These are phyloP conservation scores for Brevimyrus niger DNA, from an alignment of 2,113 vertebrate genomes.

Conservation along the genomic window DNA sequence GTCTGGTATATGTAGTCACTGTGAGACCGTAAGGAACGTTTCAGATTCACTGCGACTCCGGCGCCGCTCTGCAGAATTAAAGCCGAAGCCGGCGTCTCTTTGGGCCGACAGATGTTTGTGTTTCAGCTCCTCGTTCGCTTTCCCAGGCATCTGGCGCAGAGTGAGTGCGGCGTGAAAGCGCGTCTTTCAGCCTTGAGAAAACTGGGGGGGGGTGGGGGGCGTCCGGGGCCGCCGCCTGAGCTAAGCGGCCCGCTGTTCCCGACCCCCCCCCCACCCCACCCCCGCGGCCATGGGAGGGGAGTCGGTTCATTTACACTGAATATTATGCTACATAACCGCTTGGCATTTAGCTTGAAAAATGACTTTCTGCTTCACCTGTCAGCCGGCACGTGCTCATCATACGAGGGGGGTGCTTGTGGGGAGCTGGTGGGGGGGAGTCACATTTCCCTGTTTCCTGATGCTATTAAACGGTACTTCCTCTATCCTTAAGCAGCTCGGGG, in stretches of 20 bases:
- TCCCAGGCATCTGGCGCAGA: background rate
- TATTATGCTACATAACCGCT: conserved; percentile 93
- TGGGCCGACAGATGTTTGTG: background rate
- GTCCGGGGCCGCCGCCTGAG: background rate
- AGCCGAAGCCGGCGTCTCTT: background rate
- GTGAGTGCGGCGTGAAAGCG: background rate
- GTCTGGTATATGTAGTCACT: background rate
- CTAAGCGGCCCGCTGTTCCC: background rate
- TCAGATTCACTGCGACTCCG: background rate
- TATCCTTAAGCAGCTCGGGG: conserved; percentile 70
- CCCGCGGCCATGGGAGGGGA: background rate
- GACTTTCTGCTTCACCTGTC: conserved; percentile 95
- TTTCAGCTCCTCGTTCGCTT: background rate
- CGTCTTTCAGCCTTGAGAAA: background rate
- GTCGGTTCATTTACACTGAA: conserved; percentile 89
- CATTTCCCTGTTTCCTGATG: conserved; percentile 85
- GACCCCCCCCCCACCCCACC: background rate
- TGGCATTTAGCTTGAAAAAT: conserved; percentile 99
- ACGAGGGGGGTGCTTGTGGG: conserved; percentile 48
- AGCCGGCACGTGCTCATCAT: conserved; percentile 85
- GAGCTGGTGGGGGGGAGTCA: conserved; percentile 43
- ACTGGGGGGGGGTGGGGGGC: background rate
- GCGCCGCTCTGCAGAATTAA: background rate
- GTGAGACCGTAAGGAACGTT: background rate
- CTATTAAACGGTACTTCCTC: conserved; percentile 76